Evolutionary conservation across 2,113 vertebrate species (phyloP).

Genomic region (Seriola rivoliana): DNA sequence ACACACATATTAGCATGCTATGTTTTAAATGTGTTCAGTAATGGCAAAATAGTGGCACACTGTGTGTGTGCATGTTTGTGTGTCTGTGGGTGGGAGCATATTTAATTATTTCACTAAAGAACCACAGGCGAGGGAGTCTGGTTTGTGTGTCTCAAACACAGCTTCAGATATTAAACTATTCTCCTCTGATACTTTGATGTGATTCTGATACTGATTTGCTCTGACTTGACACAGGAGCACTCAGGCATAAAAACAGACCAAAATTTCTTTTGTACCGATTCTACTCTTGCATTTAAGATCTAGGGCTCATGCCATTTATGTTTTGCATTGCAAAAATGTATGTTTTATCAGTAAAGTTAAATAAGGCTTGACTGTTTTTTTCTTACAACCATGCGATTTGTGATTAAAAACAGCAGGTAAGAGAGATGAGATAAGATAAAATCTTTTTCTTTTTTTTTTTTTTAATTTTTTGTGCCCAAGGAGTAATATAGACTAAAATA

Average conservation of each 20-base stretch:
- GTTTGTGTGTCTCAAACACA: not conserved
- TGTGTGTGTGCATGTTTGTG: not conserved
- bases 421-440: not conserved
- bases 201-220: not conserved
- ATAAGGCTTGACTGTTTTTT: not conserved
- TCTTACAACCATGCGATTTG: not conserved
- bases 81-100: not conserved
- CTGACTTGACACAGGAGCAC: not conserved
- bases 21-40: conserved; percentile 37
- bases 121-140: not conserved
- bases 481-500: not conserved
- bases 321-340: not conserved
- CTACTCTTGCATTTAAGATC: not conserved
- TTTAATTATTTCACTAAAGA: conserved; percentile 4
- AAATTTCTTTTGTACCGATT: not conserved
- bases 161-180: not conserved
- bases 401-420: not conserved
- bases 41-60: conserved; percentile 25
- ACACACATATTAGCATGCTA: conserved; percentile 35
- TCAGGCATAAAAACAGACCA: conserved; percentile 12
- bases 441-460: not conserved
- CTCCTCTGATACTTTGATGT: not conserved
- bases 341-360: too few species aligned
- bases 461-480: not conserved
- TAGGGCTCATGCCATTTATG: not conserved